Evolutionary conservation across 1,140 invertebrate species (phyloP), one percentile per base, ranked within the genome.

Genomic region (Glomeris maerens): DNA sequence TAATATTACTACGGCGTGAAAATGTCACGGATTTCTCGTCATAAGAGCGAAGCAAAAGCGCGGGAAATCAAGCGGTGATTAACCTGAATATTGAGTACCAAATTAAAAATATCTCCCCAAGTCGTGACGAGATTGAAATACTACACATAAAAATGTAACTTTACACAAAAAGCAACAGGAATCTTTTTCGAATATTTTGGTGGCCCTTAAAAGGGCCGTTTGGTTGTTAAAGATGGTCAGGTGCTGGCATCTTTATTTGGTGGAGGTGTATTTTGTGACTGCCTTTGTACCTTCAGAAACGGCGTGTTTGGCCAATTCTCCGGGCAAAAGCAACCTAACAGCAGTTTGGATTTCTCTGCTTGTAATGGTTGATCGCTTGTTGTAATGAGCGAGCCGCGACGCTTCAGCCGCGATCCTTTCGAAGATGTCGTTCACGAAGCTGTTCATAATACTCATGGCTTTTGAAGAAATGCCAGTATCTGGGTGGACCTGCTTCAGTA

Each of bases 401-500:
- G 79, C 70, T 64, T 84, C 80, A 10, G 75, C 65, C 25, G 79
- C 77, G 40, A 80, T 78, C 25, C 77, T 56, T 45, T 71, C 67
- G 53, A 71, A 69, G 45, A 69, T 65, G 53, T 69, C 67, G 53
- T 69, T 70, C 13, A 70, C 71, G 57, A 72, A 72, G 17, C 64
- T 67, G 55, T 73, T 73, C 70, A 72, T 72, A 53, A 73, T 72
- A 14, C 64, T 67, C 70, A 72, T 72, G n/a, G 70, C 71, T 55
- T 73, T 74, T 17, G 63, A 68, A 13, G 76, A 79, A 36, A 83
- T 76, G 27, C 79, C 78, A 50, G 76, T 80, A 59, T 78, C 72
- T 1, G 77, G 77, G 61, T 80, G 80, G 66, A 81, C 78, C 60
- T 80, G 77, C 57, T 80, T 78, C 59, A 84, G 58, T n/a, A 84